These are phyloP conservation scores for Tribolium madens DNA, from an alignment of 1,140 invertebrate genomes.

Conservation along the genomic window DNA sequence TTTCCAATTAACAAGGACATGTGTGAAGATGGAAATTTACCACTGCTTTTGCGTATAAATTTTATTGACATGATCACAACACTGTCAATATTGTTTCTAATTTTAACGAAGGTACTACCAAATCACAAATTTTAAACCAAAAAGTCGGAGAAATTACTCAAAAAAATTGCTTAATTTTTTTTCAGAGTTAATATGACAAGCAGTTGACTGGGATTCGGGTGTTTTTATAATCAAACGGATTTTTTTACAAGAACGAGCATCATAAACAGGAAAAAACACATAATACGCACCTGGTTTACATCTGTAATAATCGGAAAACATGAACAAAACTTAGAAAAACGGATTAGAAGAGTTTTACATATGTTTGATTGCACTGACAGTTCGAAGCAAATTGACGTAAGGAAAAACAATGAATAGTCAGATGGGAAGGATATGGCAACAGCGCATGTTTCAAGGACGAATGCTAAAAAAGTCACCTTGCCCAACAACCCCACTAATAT, in stretches of 20 bases:
- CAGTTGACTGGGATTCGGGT: conserved; percentile 11
- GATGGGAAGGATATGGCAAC: not conserved
- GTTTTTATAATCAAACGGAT: not conserved
- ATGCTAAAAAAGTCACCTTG: conserved; percentile 37
- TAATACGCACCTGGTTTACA: conserved; percentile 40
- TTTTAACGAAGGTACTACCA: not conserved
- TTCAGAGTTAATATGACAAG: conserved; percentile 19
- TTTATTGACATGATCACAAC: conserved; percentile 14
- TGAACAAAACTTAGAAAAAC: conserved; percentile 12
- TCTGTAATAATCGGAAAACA: conserved; percentile 20
- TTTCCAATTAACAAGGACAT: conserved; percentile 15
- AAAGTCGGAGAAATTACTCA: conserved; percentile 31
- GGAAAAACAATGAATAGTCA: conserved; percentile 27
- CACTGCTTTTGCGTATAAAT: conserved; percentile 41
- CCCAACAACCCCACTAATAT: not conserved
- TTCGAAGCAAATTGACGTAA: conserved; percentile 38
- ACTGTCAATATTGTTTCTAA: conserved; percentile 5
- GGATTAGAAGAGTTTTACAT: conserved; percentile 35
- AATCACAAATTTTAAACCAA: conserved; percentile 26
- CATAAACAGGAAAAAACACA: not conserved
- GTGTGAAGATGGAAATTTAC: conserved; percentile 30
- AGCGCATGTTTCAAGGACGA: conserved; percentile 10
- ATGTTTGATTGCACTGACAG: conserved; percentile 42
- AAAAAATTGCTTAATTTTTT: conserved; percentile 13
- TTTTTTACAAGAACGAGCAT: not conserved